These are phyloP conservation scores for Columba guinea DNA, from an alignment of 2,797 vertebrate species.

Conservation along the genomic window DNA sequence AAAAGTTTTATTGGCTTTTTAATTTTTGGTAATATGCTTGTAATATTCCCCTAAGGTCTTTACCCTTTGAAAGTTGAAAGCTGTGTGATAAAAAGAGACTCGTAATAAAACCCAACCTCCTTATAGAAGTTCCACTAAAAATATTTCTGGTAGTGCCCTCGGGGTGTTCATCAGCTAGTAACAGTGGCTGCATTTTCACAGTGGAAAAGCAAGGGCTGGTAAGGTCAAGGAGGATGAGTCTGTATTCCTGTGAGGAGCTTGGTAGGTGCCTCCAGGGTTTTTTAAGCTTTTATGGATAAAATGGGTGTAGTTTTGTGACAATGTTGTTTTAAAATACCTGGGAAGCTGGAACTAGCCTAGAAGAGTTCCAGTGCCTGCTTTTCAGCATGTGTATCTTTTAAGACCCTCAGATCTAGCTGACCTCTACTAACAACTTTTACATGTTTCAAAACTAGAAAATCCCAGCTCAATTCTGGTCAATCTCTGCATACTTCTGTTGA, in stretches of 20 bases:
- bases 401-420: not conserved
- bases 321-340: not conserved
- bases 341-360: not conserved
- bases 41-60: not conserved
- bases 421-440: not conserved
- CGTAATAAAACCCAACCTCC: constrained; percentile 10
- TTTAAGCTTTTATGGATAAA: not conserved
- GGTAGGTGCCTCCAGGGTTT: not conserved
- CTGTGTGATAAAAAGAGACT: not conserved
- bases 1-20: not conserved
- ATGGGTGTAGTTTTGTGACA: not conserved
- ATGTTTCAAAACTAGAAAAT: not conserved
- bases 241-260: not conserved
- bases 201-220: not conserved
- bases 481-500: not conserved
- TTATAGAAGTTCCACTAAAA: constrained; percentile 49
- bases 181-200: not conserved
- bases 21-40: not conserved
- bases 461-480: not conserved
- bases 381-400: not conserved
- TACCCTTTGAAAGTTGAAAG: constrained; percentile 4
- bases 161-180: not conserved
- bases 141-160: constrained; percentile 29
- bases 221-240: constrained; percentile 9
- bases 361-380: not conserved